Percentiles rank a stretch among this genome's conserved stretches.
Evolutionary conservation across 2,113 vertebrate genomes (phyloP).

Genomic region (Ophthalmotilapia sp.): DNA sequence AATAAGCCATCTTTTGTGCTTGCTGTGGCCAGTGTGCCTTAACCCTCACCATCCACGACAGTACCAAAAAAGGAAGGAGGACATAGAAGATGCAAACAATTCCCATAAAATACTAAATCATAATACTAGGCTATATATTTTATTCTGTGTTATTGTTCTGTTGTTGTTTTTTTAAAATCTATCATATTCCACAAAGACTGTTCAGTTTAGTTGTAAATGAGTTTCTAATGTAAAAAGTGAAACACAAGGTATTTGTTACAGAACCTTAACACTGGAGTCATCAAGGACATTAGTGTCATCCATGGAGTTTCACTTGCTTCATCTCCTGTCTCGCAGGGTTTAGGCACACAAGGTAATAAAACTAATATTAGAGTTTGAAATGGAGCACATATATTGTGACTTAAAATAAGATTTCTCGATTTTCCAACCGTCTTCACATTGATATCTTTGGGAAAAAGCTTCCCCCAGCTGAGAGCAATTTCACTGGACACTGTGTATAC

Average conservation of each 20-base stretch:
- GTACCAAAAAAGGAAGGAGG: not conserved
- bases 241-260: not conserved
- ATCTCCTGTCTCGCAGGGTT: not conserved
- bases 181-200: not conserved
- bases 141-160: not conserved
- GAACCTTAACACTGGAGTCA: not conserved
- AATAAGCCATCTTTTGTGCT: not conserved
- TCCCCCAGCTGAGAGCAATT: slow-evolving; percentile 30
- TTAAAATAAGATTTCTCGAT: slow-evolving; percentile 15
- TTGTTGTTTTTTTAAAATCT: not conserved
- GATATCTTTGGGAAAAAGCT: slow-evolving; percentile 14
- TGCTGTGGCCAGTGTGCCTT: not conserved
- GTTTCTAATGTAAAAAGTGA: not conserved
- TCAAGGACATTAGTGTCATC: slow-evolving; percentile 30
- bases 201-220: not conserved
- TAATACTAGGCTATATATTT: not conserved
- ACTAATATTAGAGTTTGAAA: slow-evolving; percentile 41
- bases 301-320: not conserved
- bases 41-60: not conserved
- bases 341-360: not conserved
- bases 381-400: slow-evolving; percentile 4
- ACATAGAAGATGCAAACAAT: not conserved
- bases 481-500: not conserved
- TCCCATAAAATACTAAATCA: not conserved
- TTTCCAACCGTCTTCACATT: not conserved